Conservation (phyloP, 1,140 invertebrate genomes). For the Batillaria attramentaria region DNA sequence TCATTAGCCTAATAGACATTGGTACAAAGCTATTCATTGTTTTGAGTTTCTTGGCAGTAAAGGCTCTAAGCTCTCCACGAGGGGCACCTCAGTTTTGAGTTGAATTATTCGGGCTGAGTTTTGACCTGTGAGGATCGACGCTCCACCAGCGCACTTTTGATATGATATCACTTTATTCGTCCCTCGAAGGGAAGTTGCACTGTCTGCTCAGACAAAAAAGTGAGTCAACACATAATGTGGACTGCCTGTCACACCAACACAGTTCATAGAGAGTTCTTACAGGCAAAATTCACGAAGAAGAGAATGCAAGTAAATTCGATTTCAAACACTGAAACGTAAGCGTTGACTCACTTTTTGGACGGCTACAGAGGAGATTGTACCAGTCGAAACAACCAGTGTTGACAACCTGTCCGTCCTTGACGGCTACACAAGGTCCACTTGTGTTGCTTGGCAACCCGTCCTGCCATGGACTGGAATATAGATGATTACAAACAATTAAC, state of each 20-base stretch:
- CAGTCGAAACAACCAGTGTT: background rate
- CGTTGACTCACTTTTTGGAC: background rate
- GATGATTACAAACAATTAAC: background rate
- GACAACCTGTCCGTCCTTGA: background rate
- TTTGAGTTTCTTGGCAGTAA: no score
- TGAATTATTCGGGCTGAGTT: no score
- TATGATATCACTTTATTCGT: no score
- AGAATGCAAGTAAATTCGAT: background rate
- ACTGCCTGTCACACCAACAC: background rate
- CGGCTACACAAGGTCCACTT: background rate
- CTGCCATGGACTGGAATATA: conserved; percentile 5
- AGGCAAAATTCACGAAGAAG: background rate
- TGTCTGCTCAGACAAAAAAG: background rate
- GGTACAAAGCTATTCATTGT: no score
- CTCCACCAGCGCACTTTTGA: no score
- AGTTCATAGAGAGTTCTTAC: background rate
- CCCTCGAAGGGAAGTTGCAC: background rate
- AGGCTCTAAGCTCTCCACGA: no score
- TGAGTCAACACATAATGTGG: background rate
- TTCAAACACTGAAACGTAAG: background rate
- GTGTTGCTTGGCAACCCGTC: background rate
- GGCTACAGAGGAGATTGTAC: conserved; percentile 1
- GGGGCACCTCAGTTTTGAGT: no score
- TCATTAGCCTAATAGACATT: no score
- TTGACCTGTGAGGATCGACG: no score